A percentile compares a stretch with the other conserved stretches of the same genome.
Evolutionary conservation across 2,113 vertebrate genomes (phyloP).

Genomic region (Dolichotis patagonum): DNA sequence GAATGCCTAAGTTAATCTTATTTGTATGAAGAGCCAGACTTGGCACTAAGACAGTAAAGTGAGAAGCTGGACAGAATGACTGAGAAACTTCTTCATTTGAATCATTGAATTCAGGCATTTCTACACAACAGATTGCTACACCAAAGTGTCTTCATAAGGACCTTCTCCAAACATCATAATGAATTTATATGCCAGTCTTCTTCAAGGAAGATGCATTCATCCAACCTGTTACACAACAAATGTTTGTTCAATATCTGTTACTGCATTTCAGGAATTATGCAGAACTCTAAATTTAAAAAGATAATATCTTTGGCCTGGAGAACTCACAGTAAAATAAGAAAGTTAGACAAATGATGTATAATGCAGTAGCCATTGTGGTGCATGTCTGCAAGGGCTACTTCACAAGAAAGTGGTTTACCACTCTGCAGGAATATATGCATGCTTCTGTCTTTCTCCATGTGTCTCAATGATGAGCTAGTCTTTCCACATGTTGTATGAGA

Average conservation of each 20-base stretch:
- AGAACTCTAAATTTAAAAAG: neutral
- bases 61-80: neutral
- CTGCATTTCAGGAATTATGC: neutral
- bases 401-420: neutral
- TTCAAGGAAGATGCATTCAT: neutral
- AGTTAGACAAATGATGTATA: neutral
- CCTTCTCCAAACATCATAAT: neutral
- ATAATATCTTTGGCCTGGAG: accelerated
- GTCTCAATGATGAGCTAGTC: neutral
- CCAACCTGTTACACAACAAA: neutral
- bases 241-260: neutral
- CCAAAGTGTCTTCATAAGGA: neutral
- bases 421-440: neutral
- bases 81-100: neutral
- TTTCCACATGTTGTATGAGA: neutral
- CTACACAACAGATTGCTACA: neutral
- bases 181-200: neutral
- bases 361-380: neutral
- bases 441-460: neutral
- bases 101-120: neutral
- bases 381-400: neutral
- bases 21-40: neutral
- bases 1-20: neutral
- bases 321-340: neutral
- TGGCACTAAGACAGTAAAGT: neutral